Evolutionary conservation across 2,797 vertebrate species (phyloP).

Genomic region (Buphagus erythrorhynchus): DNA sequence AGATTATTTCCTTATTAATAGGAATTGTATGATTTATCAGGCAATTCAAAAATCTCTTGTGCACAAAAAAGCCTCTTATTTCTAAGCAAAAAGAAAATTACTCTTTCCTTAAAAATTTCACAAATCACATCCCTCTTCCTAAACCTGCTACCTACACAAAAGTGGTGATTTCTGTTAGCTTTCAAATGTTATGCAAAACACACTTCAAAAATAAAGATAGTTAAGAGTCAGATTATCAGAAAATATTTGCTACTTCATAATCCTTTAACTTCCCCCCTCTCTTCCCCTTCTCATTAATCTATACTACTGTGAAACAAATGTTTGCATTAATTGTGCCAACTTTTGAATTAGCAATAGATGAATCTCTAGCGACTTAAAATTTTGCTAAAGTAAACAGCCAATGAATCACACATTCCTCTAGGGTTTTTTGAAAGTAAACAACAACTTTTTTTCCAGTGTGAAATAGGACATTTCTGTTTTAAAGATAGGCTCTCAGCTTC

Average conservation of each 20-base stretch:
- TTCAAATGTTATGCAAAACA: neutral
- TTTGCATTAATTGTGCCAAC: constrained; percentile 37
- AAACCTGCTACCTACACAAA: neutral
- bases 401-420: constrained; percentile 30
- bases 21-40: neutral
- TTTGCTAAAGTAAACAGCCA: constrained; percentile 47
- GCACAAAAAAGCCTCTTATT: neutral
- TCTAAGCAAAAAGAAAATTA: neutral
- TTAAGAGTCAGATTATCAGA: neutral
- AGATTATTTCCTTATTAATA: neutral
- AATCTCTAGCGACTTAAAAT: neutral
- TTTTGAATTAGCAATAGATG: constrained; percentile 31
- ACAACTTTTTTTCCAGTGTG: neutral
- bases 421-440: constrained; percentile 13
- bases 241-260: neutral
- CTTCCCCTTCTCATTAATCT: neutral
- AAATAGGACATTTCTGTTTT: neutral
- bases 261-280: neutral
- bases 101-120: neutral
- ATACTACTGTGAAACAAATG: neutral
- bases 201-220: neutral
- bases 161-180: neutral
- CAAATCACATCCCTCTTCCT: neutral
- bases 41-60: neutral
- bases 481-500: neutral